A percentile compares a stretch with the other conserved stretches of the same genome.
These are phyloP conservation scores for Cydia fagiglandana DNA, from an alignment of 1,140 invertebrate species.

Conservation along the genomic window DNA sequence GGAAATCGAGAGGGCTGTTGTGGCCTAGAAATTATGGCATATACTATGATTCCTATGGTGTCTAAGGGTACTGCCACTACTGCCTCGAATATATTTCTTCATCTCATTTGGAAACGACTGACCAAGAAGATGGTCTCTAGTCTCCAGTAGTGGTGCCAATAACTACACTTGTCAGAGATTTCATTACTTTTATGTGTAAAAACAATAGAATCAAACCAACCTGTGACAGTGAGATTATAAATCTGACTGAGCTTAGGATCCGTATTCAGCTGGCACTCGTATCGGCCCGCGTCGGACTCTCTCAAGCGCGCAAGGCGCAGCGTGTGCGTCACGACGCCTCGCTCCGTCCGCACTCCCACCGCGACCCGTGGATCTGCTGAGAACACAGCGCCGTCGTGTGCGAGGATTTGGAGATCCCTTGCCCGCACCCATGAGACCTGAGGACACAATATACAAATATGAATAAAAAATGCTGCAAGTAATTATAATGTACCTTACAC, in stretches of 20 bases:
- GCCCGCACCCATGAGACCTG: conserved; percentile 90
- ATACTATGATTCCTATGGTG: too few species aligned
- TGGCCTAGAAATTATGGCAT: too few species aligned
- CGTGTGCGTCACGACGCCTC: conserved; percentile 81
- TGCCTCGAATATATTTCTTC: too few species aligned
- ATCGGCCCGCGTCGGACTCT: conserved; percentile 83
- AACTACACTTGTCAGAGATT: not conserved
- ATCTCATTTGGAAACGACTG: too few species aligned
- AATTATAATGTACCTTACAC: too few species aligned
- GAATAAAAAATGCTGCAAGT: too few species aligned
- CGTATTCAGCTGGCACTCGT: conserved; percentile 90
- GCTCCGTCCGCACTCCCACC: conserved; percentile 39
- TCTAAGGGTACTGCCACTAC: too few species aligned
- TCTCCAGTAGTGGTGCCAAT: not conserved
- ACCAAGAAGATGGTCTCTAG: too few species aligned
- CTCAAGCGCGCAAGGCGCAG: conserved; percentile 84
- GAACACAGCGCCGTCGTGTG: conserved; percentile 84
- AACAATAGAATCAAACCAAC: conserved; percentile 64
- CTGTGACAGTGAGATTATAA: conserved; percentile 83
- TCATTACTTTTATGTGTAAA: conserved; percentile 9
- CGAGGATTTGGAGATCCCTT: conserved; percentile 87
- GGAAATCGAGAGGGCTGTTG: too few species aligned
- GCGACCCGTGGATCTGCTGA: conserved; percentile 84
- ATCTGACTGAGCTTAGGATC: conserved; percentile 88
- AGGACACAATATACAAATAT: not conserved